A percentile compares a stretch with the other conserved stretches of the same genome.
These are phyloP conservation scores for Mylabris phalerata DNA, from an alignment of 1,140 invertebrate genomes.

Conservation along the genomic window DNA sequence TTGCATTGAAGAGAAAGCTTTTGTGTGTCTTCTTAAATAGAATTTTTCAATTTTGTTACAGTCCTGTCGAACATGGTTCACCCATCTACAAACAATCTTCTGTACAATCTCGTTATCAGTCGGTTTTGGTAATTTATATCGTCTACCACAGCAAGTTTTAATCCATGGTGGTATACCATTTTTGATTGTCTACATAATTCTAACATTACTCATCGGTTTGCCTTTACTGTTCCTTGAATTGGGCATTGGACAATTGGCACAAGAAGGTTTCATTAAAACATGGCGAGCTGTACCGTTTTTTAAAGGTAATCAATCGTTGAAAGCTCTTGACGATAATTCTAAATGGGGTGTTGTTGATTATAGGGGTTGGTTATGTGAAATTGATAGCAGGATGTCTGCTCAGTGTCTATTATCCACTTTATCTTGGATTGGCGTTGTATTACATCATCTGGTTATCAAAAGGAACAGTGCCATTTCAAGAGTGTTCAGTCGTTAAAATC, in stretches of 20 bases:
- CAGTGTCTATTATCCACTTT: constrained; percentile 47
- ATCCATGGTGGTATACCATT: constrained; percentile 55
- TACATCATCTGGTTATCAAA: constrained; percentile 49
- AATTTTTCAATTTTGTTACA: constrained; percentile 24
- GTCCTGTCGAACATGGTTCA: constrained; percentile 39
- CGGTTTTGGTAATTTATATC: constrained; percentile 47
- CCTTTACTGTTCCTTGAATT: constrained; percentile 72
- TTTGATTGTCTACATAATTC: constrained; percentile 57
- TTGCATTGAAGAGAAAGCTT: neutral
- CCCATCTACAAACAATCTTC: constrained; percentile 36
- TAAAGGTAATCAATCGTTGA: constrained; percentile 50
- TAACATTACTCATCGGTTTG: constrained; percentile 57
- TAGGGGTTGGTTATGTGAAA: constrained; percentile 53
- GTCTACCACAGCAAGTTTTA: constrained; percentile 47
- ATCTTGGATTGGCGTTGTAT: constrained; percentile 46
- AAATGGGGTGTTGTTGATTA: constrained; percentile 25
- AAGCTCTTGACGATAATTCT: neutral
- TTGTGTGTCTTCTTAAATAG: neutral
- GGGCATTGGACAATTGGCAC: constrained; percentile 69
- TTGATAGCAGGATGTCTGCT: constrained; percentile 46
- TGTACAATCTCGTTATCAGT: constrained; percentile 48
- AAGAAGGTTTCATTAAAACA: constrained; percentile 66
- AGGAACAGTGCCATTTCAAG: constrained; percentile 45
- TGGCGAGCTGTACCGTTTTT: constrained; percentile 76
- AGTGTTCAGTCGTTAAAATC: constrained; percentile 41